Percentiles rank a stretch among this genome's conserved stretches.
Evolutionary conservation across 2,888 invertebrate species (phyloP).

Genomic region (Chelonus formosanus): DNA sequence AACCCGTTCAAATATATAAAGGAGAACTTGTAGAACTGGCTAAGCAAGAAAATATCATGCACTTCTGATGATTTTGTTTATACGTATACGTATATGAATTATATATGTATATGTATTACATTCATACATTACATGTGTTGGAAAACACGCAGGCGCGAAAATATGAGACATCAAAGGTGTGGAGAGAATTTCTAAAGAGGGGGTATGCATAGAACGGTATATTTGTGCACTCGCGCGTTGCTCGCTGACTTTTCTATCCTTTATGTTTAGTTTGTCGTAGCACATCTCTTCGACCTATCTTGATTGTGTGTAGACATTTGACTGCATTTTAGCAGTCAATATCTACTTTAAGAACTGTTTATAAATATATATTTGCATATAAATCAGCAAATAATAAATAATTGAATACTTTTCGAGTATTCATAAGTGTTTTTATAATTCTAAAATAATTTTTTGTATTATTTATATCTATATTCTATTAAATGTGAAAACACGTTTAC

Average conservation of each 20-base stretch:
- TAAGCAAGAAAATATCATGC: slow-evolving; percentile 26
- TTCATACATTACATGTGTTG: too few species aligned
- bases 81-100: not conserved
- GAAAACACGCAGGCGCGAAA: too few species aligned
- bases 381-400: too few species aligned
- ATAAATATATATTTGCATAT: not conserved
- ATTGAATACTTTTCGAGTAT: too few species aligned
- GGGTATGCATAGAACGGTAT: not conserved
- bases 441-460: too few species aligned
- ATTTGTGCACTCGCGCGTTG: slow-evolving; percentile 4
- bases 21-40: slow-evolving; percentile 25
- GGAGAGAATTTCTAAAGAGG: too few species aligned
- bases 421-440: too few species aligned
- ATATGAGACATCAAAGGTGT: too few species aligned
- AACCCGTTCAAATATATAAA: slow-evolving; percentile 23
- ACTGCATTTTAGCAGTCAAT: not conserved
- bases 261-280: slow-evolving; percentile 2
- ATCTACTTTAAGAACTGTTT: not conserved
- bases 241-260: slow-evolving; percentile 18
- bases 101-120: not conserved
- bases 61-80: slow-evolving; percentile 9
- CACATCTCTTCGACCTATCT: not conserved
- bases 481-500: too few species aligned
- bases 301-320: slow-evolving; percentile 1
- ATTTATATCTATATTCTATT: too few species aligned